A percentile compares a stretch with the other conserved stretches of the same genome.
Evolutionary conservation across 1,140 invertebrate genomes (phyloP).

Genomic region (Idris sp.): DNA sequence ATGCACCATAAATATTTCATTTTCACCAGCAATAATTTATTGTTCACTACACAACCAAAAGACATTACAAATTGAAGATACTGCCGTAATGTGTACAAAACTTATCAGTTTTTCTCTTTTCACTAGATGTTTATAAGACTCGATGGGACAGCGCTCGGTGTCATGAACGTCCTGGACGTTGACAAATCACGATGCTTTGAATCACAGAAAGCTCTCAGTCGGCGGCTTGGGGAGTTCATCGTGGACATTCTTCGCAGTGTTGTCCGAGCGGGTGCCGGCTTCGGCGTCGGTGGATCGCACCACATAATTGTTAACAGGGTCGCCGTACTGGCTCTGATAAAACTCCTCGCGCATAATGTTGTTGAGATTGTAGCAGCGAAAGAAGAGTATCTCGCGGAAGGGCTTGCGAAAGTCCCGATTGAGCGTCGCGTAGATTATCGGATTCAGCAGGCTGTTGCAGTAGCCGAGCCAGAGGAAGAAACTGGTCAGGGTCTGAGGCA

Average conservation of each 20-base stretch:
- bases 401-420: conserved; percentile 95
- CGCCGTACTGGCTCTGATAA: conserved; percentile 94
- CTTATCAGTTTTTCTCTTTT: no score
- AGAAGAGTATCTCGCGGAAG: conserved; percentile 93
- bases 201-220: conserved; percentile 76
- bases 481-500: conserved; percentile 80
- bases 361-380: conserved; percentile 91
- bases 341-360: conserved; percentile 95
- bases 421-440: conserved; percentile 94
- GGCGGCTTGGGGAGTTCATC: conserved; percentile 63
- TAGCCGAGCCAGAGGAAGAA: conserved; percentile 94
- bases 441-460: conserved; percentile 94
- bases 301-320: conserved; percentile 80
- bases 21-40: no score
- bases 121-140: no score
- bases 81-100: no score
- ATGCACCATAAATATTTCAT: no score
- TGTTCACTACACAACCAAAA: no score
- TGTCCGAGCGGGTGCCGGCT: conserved; percentile 59
- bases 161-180: conserved; percentile 9
- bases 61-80: no score
- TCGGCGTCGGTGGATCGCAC: conserved; percentile 68
- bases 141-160: conserved; percentile 4
- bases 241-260: conserved; percentile 46
- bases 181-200: conserved; percentile 53